Evolutionary conservation across 2,888 invertebrate species (phyloP).

Genomic region (Lasius fuliginosus): DNA sequence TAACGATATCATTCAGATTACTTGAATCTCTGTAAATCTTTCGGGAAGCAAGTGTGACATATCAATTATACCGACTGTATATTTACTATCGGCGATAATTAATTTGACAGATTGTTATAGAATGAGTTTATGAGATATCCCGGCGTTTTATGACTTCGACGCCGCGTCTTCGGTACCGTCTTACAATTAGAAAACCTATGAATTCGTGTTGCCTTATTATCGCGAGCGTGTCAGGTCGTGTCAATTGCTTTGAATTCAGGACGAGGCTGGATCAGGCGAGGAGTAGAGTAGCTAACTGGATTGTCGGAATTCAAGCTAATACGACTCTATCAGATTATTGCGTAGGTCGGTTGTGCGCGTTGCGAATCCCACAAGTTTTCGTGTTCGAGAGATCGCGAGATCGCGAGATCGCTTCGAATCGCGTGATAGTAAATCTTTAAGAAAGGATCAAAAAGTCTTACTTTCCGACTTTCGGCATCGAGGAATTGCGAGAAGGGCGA

Average conservation of each 20-base stretch:
- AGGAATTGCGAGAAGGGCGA: neutral
- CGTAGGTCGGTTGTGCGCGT: constrained; percentile 50
- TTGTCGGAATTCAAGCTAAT: constrained; percentile 78
- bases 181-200: constrained; percentile 61
- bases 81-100: neutral
- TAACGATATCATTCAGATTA: neutral
- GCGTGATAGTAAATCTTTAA: neutral
- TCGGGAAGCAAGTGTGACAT: neutral
- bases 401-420: constrained; percentile 8
- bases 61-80: neutral
- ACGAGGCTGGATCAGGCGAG: constrained; percentile 74
- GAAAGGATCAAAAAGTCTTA: neutral
- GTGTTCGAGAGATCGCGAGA: constrained; percentile 10
- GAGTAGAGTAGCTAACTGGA: constrained; percentile 74
- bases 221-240: constrained; percentile 67
- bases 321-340: constrained; percentile 74
- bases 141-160: constrained; percentile 48
- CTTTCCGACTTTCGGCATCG: neutral
- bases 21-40: neutral
- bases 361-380: constrained; percentile 48
- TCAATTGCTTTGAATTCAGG: constrained; percentile 77
- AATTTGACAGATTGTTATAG: neutral
- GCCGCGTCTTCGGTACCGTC: constrained; percentile 11
- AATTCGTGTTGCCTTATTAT: constrained; percentile 42
- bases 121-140: neutral